These are phyloP conservation scores for Cyclargus thomasi DNA, from an alignment of 1,140 invertebrate species.

Conservation along the genomic window DNA sequence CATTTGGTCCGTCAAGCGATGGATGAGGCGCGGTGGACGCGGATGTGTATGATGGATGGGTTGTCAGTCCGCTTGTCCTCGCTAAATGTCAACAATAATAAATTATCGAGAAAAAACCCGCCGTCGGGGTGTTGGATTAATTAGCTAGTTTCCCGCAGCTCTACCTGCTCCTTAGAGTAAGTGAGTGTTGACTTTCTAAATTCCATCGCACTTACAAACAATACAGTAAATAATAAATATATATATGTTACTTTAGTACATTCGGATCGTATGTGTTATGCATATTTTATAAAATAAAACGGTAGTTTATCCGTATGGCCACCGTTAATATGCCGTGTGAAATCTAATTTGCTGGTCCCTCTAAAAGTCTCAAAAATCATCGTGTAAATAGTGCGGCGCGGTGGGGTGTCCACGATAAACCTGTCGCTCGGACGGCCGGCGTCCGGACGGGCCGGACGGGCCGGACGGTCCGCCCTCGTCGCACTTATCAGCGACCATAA, in stretches of 20 bases:
- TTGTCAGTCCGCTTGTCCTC: conserved; percentile 31
- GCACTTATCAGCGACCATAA: conserved; percentile 69
- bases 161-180: too few species aligned
- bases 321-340: conserved; percentile 1
- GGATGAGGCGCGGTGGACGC: conserved; percentile 23
- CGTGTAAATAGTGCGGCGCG: conserved; percentile 41
- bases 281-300: too few species aligned
- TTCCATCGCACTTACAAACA: too few species aligned
- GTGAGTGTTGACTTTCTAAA: too few species aligned
- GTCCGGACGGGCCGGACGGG: conserved; percentile 32
- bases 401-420: conserved; percentile 69
- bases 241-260: too few species aligned
- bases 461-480: conserved; percentile 52
- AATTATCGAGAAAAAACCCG: conserved; percentile 15
- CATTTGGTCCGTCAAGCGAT: neutral
- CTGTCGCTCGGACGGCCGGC: conserved; percentile 50
- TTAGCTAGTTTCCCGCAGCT: neutral
- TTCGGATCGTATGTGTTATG: too few species aligned
- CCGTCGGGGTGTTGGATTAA: neutral
- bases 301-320: too few species aligned
- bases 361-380: conserved; percentile 40
- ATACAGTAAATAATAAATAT: too few species aligned
- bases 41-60: conserved; percentile 39
- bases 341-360: conserved; percentile 23
- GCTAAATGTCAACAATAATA: conserved; percentile 27